These are phyloP conservation scores for Sepiola atlantica DNA, from an alignment of 2,888 invertebrate genomes.

Conservation along the genomic window DNA sequence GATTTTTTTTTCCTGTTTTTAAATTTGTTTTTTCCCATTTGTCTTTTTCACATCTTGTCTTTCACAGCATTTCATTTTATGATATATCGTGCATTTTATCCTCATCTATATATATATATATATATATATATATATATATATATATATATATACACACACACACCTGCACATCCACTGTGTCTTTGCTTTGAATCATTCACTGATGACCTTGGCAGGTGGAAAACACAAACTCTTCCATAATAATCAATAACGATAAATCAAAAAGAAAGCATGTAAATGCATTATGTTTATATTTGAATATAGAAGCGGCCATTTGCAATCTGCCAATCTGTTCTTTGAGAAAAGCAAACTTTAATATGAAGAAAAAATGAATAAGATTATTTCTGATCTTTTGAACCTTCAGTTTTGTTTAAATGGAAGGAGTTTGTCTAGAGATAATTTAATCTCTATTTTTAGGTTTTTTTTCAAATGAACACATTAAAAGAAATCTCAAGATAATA, in stretches of 20 bases:
- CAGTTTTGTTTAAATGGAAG: not conserved
- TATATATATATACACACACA: too few species aligned
- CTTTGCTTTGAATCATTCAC: not conserved
- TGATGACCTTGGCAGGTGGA: not conserved
- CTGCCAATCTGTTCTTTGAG: not conserved
- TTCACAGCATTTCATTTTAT: too few species aligned
- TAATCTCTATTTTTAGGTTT: not conserved
- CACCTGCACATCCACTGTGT: not conserved
- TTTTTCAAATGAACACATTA: not conserved
- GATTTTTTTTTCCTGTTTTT: too few species aligned
- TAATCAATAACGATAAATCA: not conserved
- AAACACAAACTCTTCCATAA: not conserved
- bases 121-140: too few species aligned
- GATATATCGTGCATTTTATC: too few species aligned
- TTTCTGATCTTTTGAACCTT: not conserved
- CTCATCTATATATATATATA: too few species aligned
- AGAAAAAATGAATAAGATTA: not conserved
- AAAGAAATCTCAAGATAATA: too few species aligned
- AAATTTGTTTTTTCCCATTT: too few species aligned
- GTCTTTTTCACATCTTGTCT: too few species aligned
- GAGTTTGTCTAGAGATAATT: not conserved
- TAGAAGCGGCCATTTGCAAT: not conserved
- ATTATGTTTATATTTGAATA: not conserved
- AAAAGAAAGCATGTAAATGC: not conserved
- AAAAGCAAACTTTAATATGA: not conserved